Evolutionary conservation across 2,888 invertebrate genomes (phyloP), one percentile per base, ranked within the genome.

Genomic region (Oligia fasciuncula): DNA sequence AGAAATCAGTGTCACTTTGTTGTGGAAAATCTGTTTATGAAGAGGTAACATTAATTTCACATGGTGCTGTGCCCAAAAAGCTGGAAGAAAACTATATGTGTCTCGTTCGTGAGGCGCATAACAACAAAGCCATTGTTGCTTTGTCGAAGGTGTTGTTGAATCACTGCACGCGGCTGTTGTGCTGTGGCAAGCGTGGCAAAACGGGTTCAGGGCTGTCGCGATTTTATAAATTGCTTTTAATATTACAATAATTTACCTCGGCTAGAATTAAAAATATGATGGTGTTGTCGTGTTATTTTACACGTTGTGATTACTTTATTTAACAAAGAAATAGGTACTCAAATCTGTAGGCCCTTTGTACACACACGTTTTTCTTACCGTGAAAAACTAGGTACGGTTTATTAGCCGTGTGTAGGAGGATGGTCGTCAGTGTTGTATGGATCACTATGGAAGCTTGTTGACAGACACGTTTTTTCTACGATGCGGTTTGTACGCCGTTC

Each of bases 131-230:
- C 43, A 73, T 75, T 75, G 69, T 76, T n/a, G 62, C 57, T 75
- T 79, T 85, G 83, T 85, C n/a, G 62, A 71, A 43, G 63, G n/a
- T 29, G 71, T 82, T 75, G 67, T 79, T 81, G 46, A 83, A 86
- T 75, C 74, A 70, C 49, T 73, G 84, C 79, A 79, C 84, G 83
- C 43, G 35, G 63, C 35, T 51, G 2, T 29, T 62, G 78, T 54
- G 4, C 79, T 70, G 79, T 79, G 87, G 75, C 84, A 63, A 83
- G 57, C 67, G 54, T 76, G 67, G 69, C 72, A 46, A 76, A 83
- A 73, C 35, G 19, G 46, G 1, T 40, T 40, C 35, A 84, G 84
- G 84, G 84, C 11, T 84, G 73, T 57, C 66, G 6, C 46, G 4
- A 29, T n/a, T 43, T 43, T 23, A n/a, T 14, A 9, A 8, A 8